These are phyloP conservation scores for Ferdinandea cuprea DNA, from an alignment of 2,888 invertebrate genomes.

Conservation along the genomic window DNA sequence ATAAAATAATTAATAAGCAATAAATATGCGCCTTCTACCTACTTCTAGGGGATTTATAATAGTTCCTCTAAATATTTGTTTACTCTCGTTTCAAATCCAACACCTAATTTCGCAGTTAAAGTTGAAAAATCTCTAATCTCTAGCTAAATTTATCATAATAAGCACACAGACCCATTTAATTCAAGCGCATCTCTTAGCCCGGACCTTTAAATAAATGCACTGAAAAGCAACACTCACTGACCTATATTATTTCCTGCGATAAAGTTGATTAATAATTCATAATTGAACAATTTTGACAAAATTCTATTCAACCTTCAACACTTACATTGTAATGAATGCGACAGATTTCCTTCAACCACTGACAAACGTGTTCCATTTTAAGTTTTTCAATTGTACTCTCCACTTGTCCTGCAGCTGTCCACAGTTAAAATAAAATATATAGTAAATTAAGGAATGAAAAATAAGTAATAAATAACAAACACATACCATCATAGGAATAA, in stretches of 20 bases:
- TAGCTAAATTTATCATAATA: no score
- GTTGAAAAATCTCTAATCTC: no score
- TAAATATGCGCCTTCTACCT: no score
- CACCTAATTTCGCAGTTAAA: no score
- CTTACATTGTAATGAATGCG: conserved; percentile 90
- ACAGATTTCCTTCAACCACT: conserved; percentile 94
- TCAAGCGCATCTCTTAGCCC: no score
- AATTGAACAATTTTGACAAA: background rate
- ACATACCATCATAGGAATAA: conserved; percentile 94
- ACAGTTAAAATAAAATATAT: background rate
- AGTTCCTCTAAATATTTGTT: no score
- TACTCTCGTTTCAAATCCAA: no score
- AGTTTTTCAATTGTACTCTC: conserved; percentile 95
- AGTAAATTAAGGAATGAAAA: conserved; percentile 15
- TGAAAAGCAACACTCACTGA: background rate
- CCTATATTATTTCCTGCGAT: background rate
- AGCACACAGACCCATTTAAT: no score
- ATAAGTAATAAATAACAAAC: background rate
- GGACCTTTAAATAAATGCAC: background rate
- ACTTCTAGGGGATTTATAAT: no score
- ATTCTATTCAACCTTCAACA: background rate
- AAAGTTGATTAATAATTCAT: background rate
- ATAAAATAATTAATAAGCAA: no score
- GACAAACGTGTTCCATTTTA: conserved; percentile 95
- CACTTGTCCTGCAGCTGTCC: conserved; percentile 86